These are phyloP conservation scores for Numida meleagris DNA, from an alignment of 2,113 vertebrate genomes.

Conservation along the genomic window DNA sequence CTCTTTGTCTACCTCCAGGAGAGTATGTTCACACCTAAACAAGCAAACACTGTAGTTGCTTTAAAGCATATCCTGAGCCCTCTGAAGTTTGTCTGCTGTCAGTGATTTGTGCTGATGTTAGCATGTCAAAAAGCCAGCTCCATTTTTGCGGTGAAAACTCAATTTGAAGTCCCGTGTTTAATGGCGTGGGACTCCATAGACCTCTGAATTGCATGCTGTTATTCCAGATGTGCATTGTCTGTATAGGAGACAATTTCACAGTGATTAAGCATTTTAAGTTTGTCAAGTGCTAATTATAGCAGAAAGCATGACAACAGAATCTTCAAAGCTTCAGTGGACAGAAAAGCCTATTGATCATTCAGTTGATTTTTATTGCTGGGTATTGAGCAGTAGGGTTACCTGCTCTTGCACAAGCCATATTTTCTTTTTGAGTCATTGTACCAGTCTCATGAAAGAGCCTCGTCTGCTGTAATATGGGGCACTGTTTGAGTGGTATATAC, in stretches of 20 bases:
- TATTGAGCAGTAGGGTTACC: neutral
- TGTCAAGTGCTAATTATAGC: conserved; percentile 71
- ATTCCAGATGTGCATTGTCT: conserved; percentile 73
- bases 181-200: conserved; percentile 35
- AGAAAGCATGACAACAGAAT: conserved; percentile 44
- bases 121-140: conserved; percentile 63
- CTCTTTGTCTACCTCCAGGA: neutral
- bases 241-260: conserved; percentile 74
- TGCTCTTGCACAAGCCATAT: neutral
- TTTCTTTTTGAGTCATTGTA: neutral
- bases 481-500: neutral
- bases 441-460: neutral
- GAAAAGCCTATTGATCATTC: conserved; percentile 64
- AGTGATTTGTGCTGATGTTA: conserved; percentile 44
- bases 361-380: conserved; percentile 57
- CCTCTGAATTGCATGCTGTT: conserved; percentile 50
- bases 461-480: neutral
- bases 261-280: conserved; percentile 75
- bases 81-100: conserved; percentile 56
- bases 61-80: neutral
- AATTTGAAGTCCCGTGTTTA: conserved; percentile 71
- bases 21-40: conserved; percentile 21
- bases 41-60: conserved; percentile 15
- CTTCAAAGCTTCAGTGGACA: conserved; percentile 46
- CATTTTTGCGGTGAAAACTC: conserved; percentile 54